Evolutionary conservation across 92 coral and sea anemone genomes (phyloP), one percentile per base, ranked within the genome.

Genomic region (Micromussa lordhowensis): DNA sequence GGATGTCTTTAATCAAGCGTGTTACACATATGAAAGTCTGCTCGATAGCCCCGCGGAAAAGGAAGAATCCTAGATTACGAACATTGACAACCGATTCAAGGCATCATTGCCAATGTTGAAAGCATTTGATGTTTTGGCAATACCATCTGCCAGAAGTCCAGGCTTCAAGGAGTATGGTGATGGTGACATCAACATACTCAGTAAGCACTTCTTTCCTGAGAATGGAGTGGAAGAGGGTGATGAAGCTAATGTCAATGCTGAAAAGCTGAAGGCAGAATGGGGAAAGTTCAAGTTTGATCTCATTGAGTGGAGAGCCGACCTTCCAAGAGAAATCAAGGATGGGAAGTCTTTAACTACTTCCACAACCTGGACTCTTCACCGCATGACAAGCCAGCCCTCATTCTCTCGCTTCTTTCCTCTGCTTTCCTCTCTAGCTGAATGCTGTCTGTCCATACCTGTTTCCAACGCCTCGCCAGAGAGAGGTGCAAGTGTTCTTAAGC

Each of bases 261-360:
- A n/a, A n/a, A n/a, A n/a, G n/a, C n/a, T n/a, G n/a, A n/a, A n/a
- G n/a, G n/a, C n/a, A n/a, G n/a, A n/a, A n/a, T n/a, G n/a, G n/a
- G n/a, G n/a, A n/a, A n/a, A n/a, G n/a, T n/a, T n/a, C n/a, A n/a
- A 69, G 86, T 88, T 88, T 75, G 78, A 88, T 75, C 87, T 88
- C 77, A 82, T 73, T 74, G 91, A 82, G 79, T 88, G 88, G 92
- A 89, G 68, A 83, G 88, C 34, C 29, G 75, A 83, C 38, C 86
- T 84, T 89, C 85, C 88, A 64, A 89, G 75, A 77, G 88, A 84
- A 19, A 71, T 78, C 88, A 70, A 68, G 63, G 89, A 77, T 16
- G 92, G 92, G 57, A 89, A 89, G 75, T 71, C 72, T 89, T 89
- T 82, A 81, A 88, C 81, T 63, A 89, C 88, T 53, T 64, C 74